These are phyloP conservation scores for Chamaetylas fuelleborni DNA, from an alignment of 2,113 vertebrate species.

Conservation along the genomic window DNA sequence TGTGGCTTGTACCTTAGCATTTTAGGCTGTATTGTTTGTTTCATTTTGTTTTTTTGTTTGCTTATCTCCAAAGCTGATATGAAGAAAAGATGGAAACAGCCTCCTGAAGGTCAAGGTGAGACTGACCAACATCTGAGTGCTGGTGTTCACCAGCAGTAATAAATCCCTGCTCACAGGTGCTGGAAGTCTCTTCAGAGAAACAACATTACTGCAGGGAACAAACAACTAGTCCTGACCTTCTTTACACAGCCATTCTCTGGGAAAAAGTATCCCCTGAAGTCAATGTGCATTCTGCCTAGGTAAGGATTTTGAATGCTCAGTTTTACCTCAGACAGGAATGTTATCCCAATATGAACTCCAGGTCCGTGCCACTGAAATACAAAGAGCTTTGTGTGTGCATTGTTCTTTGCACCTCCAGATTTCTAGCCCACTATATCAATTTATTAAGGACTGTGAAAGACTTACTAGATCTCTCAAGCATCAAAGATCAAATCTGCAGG, in stretches of 20 bases:
- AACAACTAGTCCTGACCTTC: neutral
- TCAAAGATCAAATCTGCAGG: neutral
- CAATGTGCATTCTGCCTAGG: neutral
- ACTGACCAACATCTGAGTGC: neutral
- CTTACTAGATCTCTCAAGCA: neutral
- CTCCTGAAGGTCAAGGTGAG: neutral
- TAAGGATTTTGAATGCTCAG: neutral
- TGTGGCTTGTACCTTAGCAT: neutral
- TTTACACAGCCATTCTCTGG: neutral
- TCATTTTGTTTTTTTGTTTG: neutral
- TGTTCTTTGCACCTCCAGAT: neutral
- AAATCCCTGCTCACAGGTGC: neutral
- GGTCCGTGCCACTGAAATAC: neutral
- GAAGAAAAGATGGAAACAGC: neutral
- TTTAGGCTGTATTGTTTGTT: neutral
- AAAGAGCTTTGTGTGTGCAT: neutral
- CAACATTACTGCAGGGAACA: neutral
- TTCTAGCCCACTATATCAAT: neutral
- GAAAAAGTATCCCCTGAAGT: neutral
- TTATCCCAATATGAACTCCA: neutral
- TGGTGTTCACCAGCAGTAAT: neutral
- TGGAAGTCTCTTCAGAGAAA: neutral
- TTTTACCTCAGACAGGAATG: neutral
- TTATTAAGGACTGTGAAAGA: neutral
- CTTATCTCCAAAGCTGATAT: neutral